Conservation (phyloP, 1,140 invertebrate species). For the Zaprionus ornatus region DNA sequence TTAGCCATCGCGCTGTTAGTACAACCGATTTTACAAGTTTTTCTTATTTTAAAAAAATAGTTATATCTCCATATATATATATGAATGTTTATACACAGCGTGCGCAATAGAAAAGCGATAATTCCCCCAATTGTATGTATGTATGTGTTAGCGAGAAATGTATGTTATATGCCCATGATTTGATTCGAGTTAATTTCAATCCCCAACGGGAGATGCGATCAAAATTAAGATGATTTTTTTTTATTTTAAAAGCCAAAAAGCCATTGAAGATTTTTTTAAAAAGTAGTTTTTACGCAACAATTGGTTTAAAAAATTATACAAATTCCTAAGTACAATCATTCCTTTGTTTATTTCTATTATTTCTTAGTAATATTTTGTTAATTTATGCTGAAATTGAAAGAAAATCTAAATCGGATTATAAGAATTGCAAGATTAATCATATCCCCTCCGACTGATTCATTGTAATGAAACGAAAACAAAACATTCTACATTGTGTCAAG, state of each 20-base stretch:
- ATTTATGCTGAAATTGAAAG: neutral
- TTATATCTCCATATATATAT: slow-evolving; percentile 22
- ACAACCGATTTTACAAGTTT: slow-evolving; percentile 57
- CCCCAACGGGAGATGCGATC: slow-evolving; percentile 18
- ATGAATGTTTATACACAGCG: slow-evolving; percentile 21
- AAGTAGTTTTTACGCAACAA: slow-evolving; percentile 29
- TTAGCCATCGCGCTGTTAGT: slow-evolving; percentile 37
- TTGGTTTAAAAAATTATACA: slow-evolving; percentile 39
- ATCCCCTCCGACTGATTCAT: neutral
- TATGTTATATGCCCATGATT: slow-evolving; percentile 1
- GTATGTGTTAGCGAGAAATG: slow-evolving; percentile 9
- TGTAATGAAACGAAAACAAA: neutral
- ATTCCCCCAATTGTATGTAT: slow-evolving; percentile 32
- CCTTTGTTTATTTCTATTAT: neutral
- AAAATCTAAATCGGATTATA: neutral
- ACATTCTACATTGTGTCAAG: neutral
- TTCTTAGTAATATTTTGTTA: neutral
- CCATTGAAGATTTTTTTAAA: slow-evolving; percentile 50
- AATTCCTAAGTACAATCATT: slow-evolving; percentile 35
- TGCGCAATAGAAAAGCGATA: slow-evolving; percentile 17
- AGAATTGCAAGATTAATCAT: neutral
- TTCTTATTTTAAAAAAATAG: slow-evolving; percentile 41
- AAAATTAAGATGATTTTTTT: slow-evolving; percentile 37
- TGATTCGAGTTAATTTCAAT: slow-evolving; percentile 25
- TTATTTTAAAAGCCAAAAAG: slow-evolving; percentile 43